Evolutionary conservation across 2,797 vertebrate genomes (phyloP), one percentile per base, ranked within the genome.

Genomic region (Acipenser transmontanus): DNA sequence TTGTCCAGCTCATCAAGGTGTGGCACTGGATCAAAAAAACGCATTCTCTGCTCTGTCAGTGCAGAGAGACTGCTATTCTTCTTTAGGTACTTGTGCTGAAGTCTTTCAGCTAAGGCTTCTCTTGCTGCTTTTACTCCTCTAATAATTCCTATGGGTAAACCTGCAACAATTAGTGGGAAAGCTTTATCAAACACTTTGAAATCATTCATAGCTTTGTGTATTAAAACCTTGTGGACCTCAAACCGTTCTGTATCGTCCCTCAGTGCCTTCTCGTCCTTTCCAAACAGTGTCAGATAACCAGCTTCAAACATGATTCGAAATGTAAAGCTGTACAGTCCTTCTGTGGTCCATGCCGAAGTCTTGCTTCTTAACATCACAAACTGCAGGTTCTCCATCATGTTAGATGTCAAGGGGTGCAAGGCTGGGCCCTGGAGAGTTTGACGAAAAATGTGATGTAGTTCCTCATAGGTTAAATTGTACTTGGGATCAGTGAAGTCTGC

Each of bases 271-370:
- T 62, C 61, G 7, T 77, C 73, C 59, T 70, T 79, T 11, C 81
- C 81, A 52, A 83, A 83, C 5, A 83, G 20, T 1, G 79, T 83
- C 65, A 79, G 59, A 61, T 72, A 81, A 6, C 81, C 79, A 8
- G 80, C 81, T 66, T 83, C 80, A 63, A 83, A 83, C 80, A 83
- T 81, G 59, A 83, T 73, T 62, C 72, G 71, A 51, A 70, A 76
- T 7, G 77, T 74, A 66, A 83, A 82, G 14, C 56, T 64, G 65
- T 78, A 75, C n/a, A 83, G 71, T 7, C 78, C 76, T 34, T 78
- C 78, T 49, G 71, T 72, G 10, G 52, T 66, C 81, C 81, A 81
- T 10, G 8, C 59, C 1, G 49, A 49, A 6, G 61, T 48, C 6
- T 47, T 57, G 47, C 63, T 50, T 7, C 59, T 65, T 6, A 47